Evolutionary conservation across 1,140 invertebrate genomes (phyloP).

Genomic region (Trachymyrmex septentrionalis): DNA sequence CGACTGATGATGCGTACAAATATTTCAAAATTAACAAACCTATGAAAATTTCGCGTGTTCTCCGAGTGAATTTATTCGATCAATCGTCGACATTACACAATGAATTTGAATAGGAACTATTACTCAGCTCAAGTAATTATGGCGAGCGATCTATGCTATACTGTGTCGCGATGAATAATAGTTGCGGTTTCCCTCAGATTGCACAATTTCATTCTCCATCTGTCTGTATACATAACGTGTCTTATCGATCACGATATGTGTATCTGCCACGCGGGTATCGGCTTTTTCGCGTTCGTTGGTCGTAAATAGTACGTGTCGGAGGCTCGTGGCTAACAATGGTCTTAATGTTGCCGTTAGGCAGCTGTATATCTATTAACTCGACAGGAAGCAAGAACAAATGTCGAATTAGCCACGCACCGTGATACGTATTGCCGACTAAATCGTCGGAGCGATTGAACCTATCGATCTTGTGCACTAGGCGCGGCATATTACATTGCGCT

Average conservation of each 20-base stretch:
- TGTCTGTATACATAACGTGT: background rate
- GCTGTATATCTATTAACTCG: conserved; percentile 46
- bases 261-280: conserved; percentile 15
- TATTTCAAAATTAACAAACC: conserved; percentile 24
- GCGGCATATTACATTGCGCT: background rate
- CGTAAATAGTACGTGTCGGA: conserved; percentile 30
- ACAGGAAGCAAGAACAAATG: conserved; percentile 58
- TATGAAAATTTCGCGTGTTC: background rate
- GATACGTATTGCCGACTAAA: conserved; percentile 42
- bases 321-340: conserved; percentile 27
- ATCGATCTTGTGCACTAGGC: conserved; percentile 41
- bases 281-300: conserved; percentile 25
- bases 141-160: background rate
- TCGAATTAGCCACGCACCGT: conserved; percentile 47
- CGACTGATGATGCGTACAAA: background rate
- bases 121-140: conserved; percentile 5
- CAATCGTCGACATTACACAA: background rate
- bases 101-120: conserved; percentile 36
- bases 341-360: conserved; percentile 36
- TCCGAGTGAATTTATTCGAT: conserved; percentile 10
- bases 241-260: conserved; percentile 33
- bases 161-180: conserved; percentile 42
- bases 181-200: conserved; percentile 52
- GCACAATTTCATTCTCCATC: conserved; percentile 31
- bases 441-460: conserved; percentile 12